phyloP scores from a whole-genome alignment of 2,888 invertebrate species.

The Drosophila macrospina region DNA sequence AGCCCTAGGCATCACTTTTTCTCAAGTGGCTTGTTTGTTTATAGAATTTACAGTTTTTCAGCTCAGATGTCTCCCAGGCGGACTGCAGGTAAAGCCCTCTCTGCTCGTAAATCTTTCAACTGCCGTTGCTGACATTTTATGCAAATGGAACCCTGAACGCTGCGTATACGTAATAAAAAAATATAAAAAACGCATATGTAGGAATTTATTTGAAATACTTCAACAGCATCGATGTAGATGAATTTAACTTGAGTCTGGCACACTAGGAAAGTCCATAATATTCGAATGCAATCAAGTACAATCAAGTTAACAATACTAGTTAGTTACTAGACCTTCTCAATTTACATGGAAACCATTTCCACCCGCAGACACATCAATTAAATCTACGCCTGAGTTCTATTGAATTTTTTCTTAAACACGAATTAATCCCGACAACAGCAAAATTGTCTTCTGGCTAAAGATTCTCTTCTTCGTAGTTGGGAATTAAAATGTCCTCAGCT shows the following conservation, averaged over 20 bases:
- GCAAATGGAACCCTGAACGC: conserved; percentile 22
- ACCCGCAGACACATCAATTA: conserved; percentile 2
- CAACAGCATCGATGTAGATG: neutral
- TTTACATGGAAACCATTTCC: neutral
- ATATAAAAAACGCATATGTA: neutral
- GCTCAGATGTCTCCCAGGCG: conserved; percentile 17
- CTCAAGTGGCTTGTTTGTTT: conserved; percentile 72
- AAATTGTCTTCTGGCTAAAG: neutral
- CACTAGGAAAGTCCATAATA: neutral
- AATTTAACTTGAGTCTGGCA: neutral
- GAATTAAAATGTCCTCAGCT: conserved; percentile 38
- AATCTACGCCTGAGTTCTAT: neutral
- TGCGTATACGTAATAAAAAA: conserved; percentile 20
- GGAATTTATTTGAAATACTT: neutral
- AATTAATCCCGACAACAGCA: conserved; percentile 1
- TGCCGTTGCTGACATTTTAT: conserved; percentile 20
- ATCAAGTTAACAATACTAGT: neutral
- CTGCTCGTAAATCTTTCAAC: conserved; percentile 32
- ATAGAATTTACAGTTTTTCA: conserved; percentile 59
- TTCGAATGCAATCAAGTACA: neutral
- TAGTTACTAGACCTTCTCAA: neutral
- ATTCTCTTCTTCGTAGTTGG: neutral
- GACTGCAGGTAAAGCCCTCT: conserved; percentile 16
- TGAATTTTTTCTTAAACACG: neutral
- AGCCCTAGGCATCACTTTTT: conserved; percentile 23